phyloP scores from a whole-genome alignment of 2,888 invertebrate genomes.

The Thecophora atra region DNA sequence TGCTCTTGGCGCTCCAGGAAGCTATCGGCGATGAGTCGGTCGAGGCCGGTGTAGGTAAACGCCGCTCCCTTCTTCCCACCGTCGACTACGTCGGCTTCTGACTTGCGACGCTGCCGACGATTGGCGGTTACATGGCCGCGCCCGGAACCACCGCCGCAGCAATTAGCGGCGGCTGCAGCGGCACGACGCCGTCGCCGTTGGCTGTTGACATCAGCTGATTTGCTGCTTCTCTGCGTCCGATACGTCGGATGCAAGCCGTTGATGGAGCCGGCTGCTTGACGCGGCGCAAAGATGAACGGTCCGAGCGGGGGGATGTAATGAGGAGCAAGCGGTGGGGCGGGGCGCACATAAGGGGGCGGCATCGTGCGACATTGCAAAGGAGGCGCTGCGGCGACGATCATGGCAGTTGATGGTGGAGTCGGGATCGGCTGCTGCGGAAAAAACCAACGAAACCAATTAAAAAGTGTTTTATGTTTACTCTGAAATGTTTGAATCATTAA shows the following conservation, averaged over 20 bases:
- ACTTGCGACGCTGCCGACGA: constrained; percentile 62
- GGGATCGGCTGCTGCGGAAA: constrained; percentile 38
- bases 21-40: constrained; percentile 64
- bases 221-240: constrained; percentile 55
- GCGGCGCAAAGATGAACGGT: constrained; percentile 54
- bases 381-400: constrained; percentile 45
- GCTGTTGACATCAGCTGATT: constrained; percentile 53
- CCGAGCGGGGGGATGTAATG: constrained; percentile 43
- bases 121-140: constrained; percentile 53
- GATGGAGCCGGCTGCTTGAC: constrained; percentile 37
- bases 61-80: constrained; percentile 51
- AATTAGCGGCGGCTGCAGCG: constrained; percentile 39
- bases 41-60: constrained; percentile 63
- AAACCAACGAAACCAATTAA: too few relatives aligned
- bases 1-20: constrained; percentile 64
- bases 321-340: not conserved
- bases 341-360: constrained; percentile 57
- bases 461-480: too few relatives aligned
- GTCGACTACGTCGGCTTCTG: constrained; percentile 61
- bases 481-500: too few relatives aligned
- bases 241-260: constrained; percentile 54
- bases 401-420: constrained; percentile 48
- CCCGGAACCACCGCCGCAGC: constrained; percentile 45
- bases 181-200: constrained; percentile 53
- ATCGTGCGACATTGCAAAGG: constrained; percentile 53